These are phyloP conservation scores for Napeogenes inachia DNA, from an alignment of 2,888 invertebrate genomes.

Conservation along the genomic window DNA sequence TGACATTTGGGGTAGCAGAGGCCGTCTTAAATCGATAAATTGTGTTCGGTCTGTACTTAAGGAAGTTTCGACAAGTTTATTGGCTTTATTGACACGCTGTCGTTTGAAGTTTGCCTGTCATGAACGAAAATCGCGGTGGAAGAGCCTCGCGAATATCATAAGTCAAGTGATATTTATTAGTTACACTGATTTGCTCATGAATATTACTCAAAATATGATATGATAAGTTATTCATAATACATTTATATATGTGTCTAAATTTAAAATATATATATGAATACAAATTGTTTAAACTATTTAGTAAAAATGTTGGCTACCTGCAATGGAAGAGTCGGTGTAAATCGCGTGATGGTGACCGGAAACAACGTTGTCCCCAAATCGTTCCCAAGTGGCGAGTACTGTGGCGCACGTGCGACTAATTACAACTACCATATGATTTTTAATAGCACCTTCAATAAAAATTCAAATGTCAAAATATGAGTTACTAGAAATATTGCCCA, in stretches of 20 bases:
- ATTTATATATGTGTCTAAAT: background rate
- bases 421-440: conserved; percentile 38
- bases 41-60: conserved; percentile 66
- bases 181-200: too few relatives aligned
- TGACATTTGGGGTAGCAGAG: conserved; percentile 71
- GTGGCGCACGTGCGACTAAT: conserved; percentile 55
- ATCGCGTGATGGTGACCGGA: conserved; percentile 59
- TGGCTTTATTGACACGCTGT: conserved; percentile 67
- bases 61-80: conserved; percentile 64
- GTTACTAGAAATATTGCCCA: background rate
- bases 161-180: conserved; percentile 14
- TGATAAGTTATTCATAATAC: background rate
- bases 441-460: conserved; percentile 31
- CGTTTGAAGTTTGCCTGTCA: conserved; percentile 43
- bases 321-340: conserved; percentile 32
- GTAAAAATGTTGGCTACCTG: conserved; percentile 37
- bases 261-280: background rate
- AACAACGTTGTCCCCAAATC: conserved; percentile 52
- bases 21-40: conserved; percentile 69
- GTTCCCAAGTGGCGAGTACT: conserved; percentile 38
- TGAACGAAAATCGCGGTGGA: conserved; percentile 26
- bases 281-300: background rate
- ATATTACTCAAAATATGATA: background rate
- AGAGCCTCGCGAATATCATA: conserved; percentile 16
- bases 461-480: conserved; percentile 3